Base-by-base conservation (phyloP, 2,888 invertebrate genomes). In the Papilio protenor region DNA sequence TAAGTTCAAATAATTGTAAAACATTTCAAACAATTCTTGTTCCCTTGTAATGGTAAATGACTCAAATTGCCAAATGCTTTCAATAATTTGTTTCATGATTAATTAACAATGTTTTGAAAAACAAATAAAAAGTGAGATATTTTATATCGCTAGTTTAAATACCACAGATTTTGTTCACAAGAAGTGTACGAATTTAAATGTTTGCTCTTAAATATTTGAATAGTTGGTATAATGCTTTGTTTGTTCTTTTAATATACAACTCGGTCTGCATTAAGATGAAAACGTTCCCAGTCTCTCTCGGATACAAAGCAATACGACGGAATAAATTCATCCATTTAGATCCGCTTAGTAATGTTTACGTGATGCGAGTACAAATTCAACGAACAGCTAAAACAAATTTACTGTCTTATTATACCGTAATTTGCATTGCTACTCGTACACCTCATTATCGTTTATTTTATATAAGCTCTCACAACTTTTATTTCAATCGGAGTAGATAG, bases 341-440 rank as follows among this genome's bases (percentile, higher is more conserved):
- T 78, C 66, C 78, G 78, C 76, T 76, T 73, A 78, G 73, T 73
- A 78, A 69, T 73, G 66, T 78, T 78, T 76, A 69, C 78, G 73
- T 78, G 78, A 76, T 73, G 73, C 66, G 78, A 59, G 66, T 78
- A 45, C 75, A 33, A 76, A 75, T 76, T 73, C 47, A 72, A 72
- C 33, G 59, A 49, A 49, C 49, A 40, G 66, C 78, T 76, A 49
- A 66, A 76, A 78, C 59, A 76, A 75, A 69, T 73, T 72, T 73
- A 66, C 49, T 73, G 69, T 77, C 57, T 77, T 71, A 61, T 75
- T 75, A 70, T 69, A 71, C 61, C 23, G 59, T 59, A 59, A 71
- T 76, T 70, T 70, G 69, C 71, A 45, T 59, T 71, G 70, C 57
- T 55, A 45, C 55, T 75, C 69, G 52, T 75, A 69, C 55, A 66